phyloP scores from a whole-genome alignment of 2,797 vertebrate genomes.

The Salarias fasciatus region DNA sequence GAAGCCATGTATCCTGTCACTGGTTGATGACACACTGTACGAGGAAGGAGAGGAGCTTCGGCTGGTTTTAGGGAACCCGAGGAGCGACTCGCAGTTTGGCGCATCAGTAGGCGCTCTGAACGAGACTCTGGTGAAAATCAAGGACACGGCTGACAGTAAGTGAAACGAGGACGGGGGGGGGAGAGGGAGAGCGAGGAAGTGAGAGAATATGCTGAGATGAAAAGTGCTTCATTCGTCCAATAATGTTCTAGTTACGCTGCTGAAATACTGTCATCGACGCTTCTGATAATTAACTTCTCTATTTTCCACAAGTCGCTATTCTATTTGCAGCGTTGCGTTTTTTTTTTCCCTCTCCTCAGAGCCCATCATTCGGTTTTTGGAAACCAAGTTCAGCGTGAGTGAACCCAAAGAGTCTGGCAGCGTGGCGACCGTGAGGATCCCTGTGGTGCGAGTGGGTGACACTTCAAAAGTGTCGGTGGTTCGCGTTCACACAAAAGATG shows the following conservation, averaged over 20 bases:
- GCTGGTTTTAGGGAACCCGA: slow-evolving; percentile 89
- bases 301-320: not conserved
- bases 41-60: slow-evolving; percentile 92
- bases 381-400: slow-evolving; percentile 90
- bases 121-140: slow-evolving; percentile 90
- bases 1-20: slow-evolving; percentile 86
- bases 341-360: slow-evolving; percentile 72
- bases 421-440: slow-evolving; percentile 85
- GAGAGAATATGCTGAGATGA: too few species aligned
- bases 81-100: slow-evolving; percentile 88
- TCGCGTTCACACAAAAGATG: slow-evolving; percentile 95
- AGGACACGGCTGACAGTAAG: slow-evolving; percentile 92
- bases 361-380: slow-evolving; percentile 90
- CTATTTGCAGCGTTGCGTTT: not conserved
- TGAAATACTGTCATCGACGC: not conserved
- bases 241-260: too few species aligned
- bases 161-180: slow-evolving; percentile 1
- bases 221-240: too few species aligned
- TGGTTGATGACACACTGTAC: slow-evolving; percentile 87
- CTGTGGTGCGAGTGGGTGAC: slow-evolving; percentile 90
- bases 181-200: not conserved
- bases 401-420: slow-evolving; percentile 88
- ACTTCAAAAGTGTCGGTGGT: slow-evolving; percentile 91
- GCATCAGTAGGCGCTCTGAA: slow-evolving; percentile 89
- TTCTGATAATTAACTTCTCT: not conserved